Evolutionary conservation across 2,797 vertebrate species (phyloP).

Genomic region (Podarcis lilfordi): DNA sequence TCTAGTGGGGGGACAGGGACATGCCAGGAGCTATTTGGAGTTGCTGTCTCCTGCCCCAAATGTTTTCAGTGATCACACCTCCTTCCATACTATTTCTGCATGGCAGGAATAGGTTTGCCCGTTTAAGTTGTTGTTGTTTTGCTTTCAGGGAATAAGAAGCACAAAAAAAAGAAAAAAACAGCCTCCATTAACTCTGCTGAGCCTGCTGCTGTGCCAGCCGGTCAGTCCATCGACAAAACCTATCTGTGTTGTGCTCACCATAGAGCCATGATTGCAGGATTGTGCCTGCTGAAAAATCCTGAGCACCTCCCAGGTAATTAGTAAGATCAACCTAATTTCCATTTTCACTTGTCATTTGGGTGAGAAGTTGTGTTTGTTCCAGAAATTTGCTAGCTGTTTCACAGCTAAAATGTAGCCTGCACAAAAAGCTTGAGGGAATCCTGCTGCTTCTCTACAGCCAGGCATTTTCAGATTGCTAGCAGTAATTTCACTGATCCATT

Average conservation of each 20-base stretch:
- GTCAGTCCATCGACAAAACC: constrained; percentile 80
- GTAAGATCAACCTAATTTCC: fast-evolving
- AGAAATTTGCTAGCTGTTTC: not conserved
- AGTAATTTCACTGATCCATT: not conserved
- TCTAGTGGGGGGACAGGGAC: not conserved
- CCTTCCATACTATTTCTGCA: not conserved
- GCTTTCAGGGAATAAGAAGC: constrained; percentile 81
- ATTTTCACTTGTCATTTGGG: not conserved
- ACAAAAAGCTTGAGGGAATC: too few relatives aligned
- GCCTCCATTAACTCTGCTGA: constrained; percentile 22
- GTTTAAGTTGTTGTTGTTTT: not conserved
- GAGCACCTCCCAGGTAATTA: constrained; percentile 82
- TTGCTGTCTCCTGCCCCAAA: not conserved
- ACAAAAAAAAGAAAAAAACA: constrained; percentile 69
- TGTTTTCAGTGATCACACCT: too few relatives aligned
- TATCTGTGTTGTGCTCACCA: constrained; percentile 96
- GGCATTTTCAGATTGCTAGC: not conserved
- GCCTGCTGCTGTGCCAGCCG: not conserved
- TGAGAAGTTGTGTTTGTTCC: not conserved
- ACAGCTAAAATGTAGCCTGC: not conserved
- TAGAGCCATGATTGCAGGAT: constrained; percentile 92
- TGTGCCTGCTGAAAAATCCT: constrained; percentile 82
- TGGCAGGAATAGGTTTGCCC: fast-evolving
- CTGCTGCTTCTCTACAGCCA: not conserved
- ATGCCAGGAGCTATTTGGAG: not conserved